A percentile compares a stretch with the other conserved stretches of the same genome.
Conservation (phyloP, 2,113 vertebrate species). For the Myodes glareolus region DNA sequence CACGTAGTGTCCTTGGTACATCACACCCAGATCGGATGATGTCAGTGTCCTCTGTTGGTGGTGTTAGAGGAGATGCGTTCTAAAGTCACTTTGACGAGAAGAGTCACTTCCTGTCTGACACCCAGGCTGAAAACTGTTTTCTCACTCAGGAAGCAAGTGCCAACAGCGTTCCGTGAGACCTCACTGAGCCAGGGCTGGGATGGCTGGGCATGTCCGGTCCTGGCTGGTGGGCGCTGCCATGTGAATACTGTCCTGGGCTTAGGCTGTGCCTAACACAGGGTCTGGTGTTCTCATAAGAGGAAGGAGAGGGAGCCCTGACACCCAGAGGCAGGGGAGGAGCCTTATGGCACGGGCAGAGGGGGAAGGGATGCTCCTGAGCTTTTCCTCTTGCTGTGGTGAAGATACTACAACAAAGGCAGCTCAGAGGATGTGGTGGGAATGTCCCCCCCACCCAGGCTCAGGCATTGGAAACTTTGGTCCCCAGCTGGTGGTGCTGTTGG, state of each 20-base stretch:
- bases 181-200: fast-evolving
- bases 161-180: fast-evolving
- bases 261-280: not conserved
- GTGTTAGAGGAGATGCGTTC: not conserved
- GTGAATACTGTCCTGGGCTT: not conserved
- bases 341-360: not conserved
- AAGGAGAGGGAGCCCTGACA: not conserved
- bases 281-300: not conserved
- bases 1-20: not conserved
- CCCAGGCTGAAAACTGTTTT: not conserved
- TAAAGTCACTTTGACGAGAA: constrained; percentile 58
- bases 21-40: not conserved
- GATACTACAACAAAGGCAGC: not conserved
- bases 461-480: not conserved
- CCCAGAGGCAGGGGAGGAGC: too few species aligned
- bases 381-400: not conserved
- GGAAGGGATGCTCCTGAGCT: not conserved
- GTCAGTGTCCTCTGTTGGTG: not conserved
- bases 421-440: not conserved
- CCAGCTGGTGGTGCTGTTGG: not conserved
- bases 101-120: constrained; percentile 50
- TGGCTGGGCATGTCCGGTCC: fast-evolving
- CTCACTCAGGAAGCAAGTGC: not conserved
- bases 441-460: too few species aligned
- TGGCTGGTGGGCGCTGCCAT: not conserved